phyloP scores from a whole-genome alignment of 1,140 invertebrate genomes.

The Sarcophaga bullata region DNA sequence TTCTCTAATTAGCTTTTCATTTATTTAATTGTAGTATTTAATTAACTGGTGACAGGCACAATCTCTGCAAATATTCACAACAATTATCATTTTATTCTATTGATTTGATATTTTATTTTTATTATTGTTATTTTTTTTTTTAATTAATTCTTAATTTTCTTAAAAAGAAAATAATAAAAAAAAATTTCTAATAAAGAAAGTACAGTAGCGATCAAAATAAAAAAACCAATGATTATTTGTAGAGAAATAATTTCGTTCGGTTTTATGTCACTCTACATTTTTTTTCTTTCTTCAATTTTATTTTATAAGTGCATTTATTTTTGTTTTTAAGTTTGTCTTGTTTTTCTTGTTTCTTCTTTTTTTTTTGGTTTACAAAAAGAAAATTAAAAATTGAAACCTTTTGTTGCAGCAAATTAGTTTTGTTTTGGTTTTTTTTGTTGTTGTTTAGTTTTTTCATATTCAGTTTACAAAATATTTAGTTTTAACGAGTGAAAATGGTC shows the following conservation, averaged over 20 bases:
- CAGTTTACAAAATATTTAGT: no score
- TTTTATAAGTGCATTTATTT: no score
- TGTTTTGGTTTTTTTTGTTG: neutral
- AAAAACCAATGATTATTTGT: no score
- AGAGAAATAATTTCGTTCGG: neutral
- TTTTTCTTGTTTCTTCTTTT: neutral
- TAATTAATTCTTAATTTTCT: neutral
- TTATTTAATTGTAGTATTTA: slow-evolving; percentile 30
- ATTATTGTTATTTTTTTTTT: neutral
- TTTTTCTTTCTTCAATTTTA: neutral
- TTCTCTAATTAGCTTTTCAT: slow-evolving; percentile 1
- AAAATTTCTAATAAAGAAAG: neutral
- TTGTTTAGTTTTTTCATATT: neutral
- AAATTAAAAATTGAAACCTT: slow-evolving; percentile 33
- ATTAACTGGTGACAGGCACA: slow-evolving; percentile 40
- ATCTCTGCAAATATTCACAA: slow-evolving; percentile 39
- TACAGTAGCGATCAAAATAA: neutral
- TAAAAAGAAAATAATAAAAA: neutral
- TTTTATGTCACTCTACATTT: neutral
- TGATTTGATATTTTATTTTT: neutral
- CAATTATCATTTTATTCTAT: slow-evolving; percentile 30
- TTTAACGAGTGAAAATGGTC: no score
- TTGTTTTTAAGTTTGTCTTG: no score
- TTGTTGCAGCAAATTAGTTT: slow-evolving; percentile 35
- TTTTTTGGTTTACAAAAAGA: neutral